Base-by-base conservation (phyloP, 2,797 vertebrate species). In the Rhyacichthys aspro region DNA sequence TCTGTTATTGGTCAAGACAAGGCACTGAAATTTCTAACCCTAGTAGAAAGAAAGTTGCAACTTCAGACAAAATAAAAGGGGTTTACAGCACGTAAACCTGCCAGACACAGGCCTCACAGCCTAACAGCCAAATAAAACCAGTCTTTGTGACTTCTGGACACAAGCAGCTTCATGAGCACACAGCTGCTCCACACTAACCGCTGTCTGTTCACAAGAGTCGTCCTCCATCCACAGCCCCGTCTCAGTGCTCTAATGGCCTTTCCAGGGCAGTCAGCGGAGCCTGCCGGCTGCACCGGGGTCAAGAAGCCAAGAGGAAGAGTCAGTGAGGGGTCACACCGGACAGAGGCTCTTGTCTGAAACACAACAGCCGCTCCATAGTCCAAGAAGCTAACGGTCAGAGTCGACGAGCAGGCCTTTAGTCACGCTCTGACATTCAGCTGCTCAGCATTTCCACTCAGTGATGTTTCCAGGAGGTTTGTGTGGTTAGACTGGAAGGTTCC, bases 381-480 rank as follows among this genome's bases (percentile, higher is more conserved):
- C n/a, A 56, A 52, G 19, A 47, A 55, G 17, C 18, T 57, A 75
- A 72, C 50, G 17, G 54, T 42, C n/a, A n/a, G n/a, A n/a, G n/a
- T n/a, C n/a, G n/a, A n/a, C n/a, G n/a, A n/a, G n/a, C n/a, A 16
- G 61, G 69, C 42, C 44, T 70, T 80, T 74, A 77, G 75, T 73
- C 74, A 70, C 54, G 55, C 60, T 70, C 49, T 2, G 9, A 32
- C 45, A 33, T 74, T 76, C 64, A 66, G 63, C 65, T 54, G 71
- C 67, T 72, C 61, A 38, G 15, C 32, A 32, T 75, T 83, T 79
- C 72, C 55, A 72, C 33, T 3, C 15, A 68, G 43, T 67, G 50
- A 71, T 55, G 55, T 70, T 73, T 70, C 55, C 59, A 67, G 23
- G 65, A 56, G 39, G 44, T 76, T 65, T 71, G 55, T 41, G 11